Percentiles rank a stretch among this genome's conserved stretches.
phyloP scores from a whole-genome alignment of 2,113 vertebrate species.

The Dromas ardeola region DNA sequence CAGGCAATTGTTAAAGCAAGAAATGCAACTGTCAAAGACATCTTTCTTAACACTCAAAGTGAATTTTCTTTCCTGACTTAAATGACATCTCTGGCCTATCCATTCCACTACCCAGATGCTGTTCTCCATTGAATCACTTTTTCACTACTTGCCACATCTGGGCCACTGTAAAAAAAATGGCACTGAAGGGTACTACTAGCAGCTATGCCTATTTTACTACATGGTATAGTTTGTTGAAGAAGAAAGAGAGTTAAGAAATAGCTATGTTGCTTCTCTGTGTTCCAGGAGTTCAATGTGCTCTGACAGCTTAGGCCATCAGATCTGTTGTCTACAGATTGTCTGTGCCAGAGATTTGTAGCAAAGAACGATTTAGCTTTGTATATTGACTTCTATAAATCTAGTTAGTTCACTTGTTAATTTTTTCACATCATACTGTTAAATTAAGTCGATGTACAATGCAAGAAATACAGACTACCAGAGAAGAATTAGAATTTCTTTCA shows the following conservation, averaged over 20 bases:
- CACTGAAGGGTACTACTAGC: not conserved
- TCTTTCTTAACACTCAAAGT: not conserved
- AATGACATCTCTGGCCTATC: not conserved
- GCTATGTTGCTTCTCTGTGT: not conserved
- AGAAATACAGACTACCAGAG: not conserved
- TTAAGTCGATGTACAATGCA: not conserved
- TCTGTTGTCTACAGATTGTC: not conserved
- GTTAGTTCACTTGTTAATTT: not conserved
- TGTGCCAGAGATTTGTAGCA: not conserved
- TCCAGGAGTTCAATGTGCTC: not conserved
- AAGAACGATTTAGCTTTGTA: not conserved
- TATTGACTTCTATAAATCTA: not conserved
- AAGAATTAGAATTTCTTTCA: not conserved
- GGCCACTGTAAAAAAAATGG: not conserved
- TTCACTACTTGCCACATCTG: not conserved
- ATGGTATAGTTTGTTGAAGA: not conserved
- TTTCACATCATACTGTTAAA: not conserved
- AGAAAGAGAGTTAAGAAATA: not conserved
- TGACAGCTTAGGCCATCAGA: not conserved
- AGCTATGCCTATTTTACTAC: not conserved
- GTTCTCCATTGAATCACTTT: not conserved
- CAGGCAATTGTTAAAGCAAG: not conserved
- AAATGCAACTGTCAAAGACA: not conserved
- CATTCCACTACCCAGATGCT: not conserved
- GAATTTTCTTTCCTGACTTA: not conserved